Conservation (phyloP, 2,888 invertebrate genomes). For the Aelia acuminata region DNA sequence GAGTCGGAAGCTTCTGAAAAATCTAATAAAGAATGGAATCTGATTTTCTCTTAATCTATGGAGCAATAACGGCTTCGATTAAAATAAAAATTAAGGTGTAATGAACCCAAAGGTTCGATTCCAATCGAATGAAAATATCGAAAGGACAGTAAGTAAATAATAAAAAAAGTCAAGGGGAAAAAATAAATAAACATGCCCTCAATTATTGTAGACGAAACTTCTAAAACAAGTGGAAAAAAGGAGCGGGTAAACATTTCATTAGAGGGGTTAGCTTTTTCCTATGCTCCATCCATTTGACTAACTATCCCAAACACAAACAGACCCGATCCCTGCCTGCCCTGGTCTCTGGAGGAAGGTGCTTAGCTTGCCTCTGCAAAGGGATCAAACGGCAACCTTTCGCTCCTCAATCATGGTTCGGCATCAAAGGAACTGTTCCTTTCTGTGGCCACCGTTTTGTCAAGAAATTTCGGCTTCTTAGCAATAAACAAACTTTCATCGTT, state of each 20-base stretch:
- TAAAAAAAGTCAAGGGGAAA: neutral
- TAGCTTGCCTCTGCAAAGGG: neutral
- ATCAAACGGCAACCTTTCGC: neutral
- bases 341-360: neutral
- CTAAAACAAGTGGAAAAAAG: neutral
- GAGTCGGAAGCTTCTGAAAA: no score
- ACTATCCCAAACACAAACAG: conserved; percentile 20
- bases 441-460: neutral
- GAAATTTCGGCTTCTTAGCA: no score
- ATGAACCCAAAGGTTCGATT: no score
- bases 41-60: no score
- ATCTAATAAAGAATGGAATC: no score
- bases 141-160: neutral
- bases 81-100: no score
- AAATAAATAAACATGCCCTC: neutral
- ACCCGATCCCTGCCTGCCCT: neutral
- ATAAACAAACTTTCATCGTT: neutral
- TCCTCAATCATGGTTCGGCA: neutral
- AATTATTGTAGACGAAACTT: neutral
- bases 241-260: conserved; percentile 10
- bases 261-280: neutral
- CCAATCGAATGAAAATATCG: no score
- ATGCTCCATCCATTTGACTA: neutral
- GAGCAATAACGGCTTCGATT: no score
- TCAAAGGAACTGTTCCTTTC: neutral